A percentile compares a stretch with the other conserved stretches of the same genome.
These are phyloP conservation scores for Drosophila ohnishii DNA, from an alignment of 1,140 invertebrate species.

Conservation along the genomic window DNA sequence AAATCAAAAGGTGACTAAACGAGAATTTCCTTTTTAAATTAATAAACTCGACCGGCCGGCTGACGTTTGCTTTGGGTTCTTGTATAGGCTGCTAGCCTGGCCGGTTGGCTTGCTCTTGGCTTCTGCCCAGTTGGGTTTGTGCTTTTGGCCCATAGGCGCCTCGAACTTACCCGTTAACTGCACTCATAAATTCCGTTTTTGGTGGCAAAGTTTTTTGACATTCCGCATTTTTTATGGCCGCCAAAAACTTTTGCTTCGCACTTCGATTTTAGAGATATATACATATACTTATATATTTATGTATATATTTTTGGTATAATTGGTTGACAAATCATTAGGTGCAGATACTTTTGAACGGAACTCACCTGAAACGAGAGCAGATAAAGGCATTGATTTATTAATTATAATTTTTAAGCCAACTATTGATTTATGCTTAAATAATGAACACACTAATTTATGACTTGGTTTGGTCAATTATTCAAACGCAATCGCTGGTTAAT, in stretches of 20 bases:
- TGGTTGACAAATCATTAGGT: conserved; percentile 50
- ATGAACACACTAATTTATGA: conserved; percentile 42
- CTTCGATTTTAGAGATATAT: conserved; percentile 12
- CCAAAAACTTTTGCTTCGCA: conserved; percentile 36
- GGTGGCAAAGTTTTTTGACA: conserved; percentile 71
- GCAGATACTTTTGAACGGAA: conserved; percentile 40
- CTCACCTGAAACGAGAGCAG: conserved; percentile 50
- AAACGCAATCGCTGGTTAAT: conserved; percentile 24
- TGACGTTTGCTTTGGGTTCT: conserved; percentile 25
- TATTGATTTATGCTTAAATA: conserved; percentile 42
- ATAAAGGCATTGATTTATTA: conserved; percentile 39
- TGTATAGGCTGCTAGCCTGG: conserved; percentile 1
- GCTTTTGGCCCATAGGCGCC: conserved; percentile 37
- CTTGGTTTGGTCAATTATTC: conserved; percentile 30
- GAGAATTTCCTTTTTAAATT: conserved; percentile 82
- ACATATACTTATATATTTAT: conserved; percentile 8
- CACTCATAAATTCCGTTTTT: conserved; percentile 70
- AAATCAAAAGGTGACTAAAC: conserved; percentile 83
- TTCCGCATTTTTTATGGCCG: conserved; percentile 51
- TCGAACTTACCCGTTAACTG: conserved; percentile 75
- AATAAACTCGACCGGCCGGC: conserved; percentile 68
- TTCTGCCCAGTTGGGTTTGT: conserved; percentile 29
- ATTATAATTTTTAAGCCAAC: conserved; percentile 48
- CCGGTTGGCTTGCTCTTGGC: conserved; percentile 19
- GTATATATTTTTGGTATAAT: conserved; percentile 18